Base-by-base conservation (phyloP, 2,888 invertebrate species). In the Chalcis sispes region DNA sequence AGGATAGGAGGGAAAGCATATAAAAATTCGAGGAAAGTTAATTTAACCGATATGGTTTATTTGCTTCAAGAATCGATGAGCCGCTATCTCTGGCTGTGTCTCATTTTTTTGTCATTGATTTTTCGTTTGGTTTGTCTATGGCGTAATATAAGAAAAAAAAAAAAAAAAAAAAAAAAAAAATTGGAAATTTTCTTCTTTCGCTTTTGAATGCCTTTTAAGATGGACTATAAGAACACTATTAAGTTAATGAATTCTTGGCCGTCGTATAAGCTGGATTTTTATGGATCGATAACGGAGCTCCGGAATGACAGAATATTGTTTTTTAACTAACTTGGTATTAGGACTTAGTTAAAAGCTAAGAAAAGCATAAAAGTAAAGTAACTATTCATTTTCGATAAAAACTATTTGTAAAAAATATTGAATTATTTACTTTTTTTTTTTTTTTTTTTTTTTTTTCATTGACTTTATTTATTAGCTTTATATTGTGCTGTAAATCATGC, bases 11-110 rank as follows among this genome's bases (percentile, higher is more conserved):
- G n/a, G n/a, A n/a, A 46, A 54, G 48, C 46, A 54, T 62, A n/a
- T n/a, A 74, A 62, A 65, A 66, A 18, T 23, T n/a, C 13, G 48
- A 36, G 15, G 74, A 67, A 64, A 69, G 69, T 69, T 64, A 54
- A 75, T 69, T 75, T 40, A 40, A 40, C 29, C 54, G 74, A 67
- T 48, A 50, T 74, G 64, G 74, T 74, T 74, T 74, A 74, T 69
- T 69, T 29, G 27, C 52, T 61, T 74, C 10, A 18, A 52, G 42
- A 1, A 48, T 42, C 42, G 42, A 42, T 25, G 27, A 15, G 61
- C 67, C 54, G 73, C 62, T 62, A 61, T 59, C 56, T 25, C 25
- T 15, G 29, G 15, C 36, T 27, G 46, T 29, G 8, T 48, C 23
- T 61, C 27, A 32, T 42, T 67, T 70, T 18, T 46, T 62, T 46